phyloP scores from a whole-genome alignment of 2,113 vertebrate species.

The Strix uralensis region DNA sequence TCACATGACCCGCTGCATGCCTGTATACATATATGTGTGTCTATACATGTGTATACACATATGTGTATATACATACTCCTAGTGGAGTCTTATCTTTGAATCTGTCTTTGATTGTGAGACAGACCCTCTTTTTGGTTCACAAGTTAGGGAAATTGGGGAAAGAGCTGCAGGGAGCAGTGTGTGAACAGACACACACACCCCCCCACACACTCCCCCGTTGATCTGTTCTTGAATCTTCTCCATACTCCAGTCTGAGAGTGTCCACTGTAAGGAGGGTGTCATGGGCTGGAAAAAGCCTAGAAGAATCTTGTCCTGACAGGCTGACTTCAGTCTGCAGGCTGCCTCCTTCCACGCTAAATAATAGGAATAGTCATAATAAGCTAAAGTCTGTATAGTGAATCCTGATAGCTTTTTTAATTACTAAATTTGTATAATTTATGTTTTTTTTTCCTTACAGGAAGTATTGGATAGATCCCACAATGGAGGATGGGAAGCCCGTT shows the following conservation, averaged over 20 bases:
- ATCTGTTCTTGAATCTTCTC: background rate
- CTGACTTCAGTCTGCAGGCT: background rate
- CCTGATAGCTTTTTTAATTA: background rate
- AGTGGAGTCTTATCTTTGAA: background rate
- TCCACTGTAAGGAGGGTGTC: background rate
- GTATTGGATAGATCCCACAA: slow-evolving; percentile 65
- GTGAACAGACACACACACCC: background rate
- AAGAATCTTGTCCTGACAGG: background rate
- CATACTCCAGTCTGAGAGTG: background rate
- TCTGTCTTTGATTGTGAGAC: background rate
- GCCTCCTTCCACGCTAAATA: background rate
- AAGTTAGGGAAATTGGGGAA: background rate
- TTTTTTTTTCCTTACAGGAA: slow-evolving; percentile 48
- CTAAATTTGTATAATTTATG: background rate
- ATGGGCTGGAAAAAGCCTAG: fast-evolving
- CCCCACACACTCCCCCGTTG: too few species aligned
- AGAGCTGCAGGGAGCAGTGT: background rate
- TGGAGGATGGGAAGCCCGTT: slow-evolving; percentile 97
- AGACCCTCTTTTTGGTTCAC: background rate
- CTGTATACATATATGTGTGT: background rate
- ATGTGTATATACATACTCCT: background rate
- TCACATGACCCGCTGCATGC: background rate
- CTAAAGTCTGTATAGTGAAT: background rate
- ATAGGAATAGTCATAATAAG: background rate
- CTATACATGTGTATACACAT: background rate